Conservation (phyloP, 2,797 vertebrate species). For the Champsocephalus gunnari region DNA sequence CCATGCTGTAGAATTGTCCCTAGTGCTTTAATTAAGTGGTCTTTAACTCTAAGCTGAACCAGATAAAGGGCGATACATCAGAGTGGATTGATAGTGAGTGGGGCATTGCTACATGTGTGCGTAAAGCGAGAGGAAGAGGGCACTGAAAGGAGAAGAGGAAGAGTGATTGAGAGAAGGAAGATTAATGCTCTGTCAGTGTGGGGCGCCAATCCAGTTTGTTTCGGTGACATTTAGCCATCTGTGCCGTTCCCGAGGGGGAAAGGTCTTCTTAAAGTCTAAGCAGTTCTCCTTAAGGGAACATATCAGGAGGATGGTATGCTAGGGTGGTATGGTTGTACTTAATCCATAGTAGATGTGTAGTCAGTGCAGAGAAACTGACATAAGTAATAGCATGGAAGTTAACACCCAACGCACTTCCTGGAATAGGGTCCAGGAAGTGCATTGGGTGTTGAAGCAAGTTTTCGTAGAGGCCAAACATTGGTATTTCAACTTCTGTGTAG, state of each 20-base stretch:
- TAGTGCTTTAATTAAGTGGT: constrained; percentile 62
- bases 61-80: constrained; percentile 32
- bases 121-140: constrained; percentile 4
- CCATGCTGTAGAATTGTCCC: constrained; percentile 44
- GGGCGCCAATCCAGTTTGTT: constrained; percentile 73
- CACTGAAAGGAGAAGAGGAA: constrained; percentile 29
- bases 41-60: constrained; percentile 53
- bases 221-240: constrained; percentile 80
- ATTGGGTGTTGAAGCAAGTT: too few species aligned
- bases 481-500: too few species aligned
- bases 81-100: constrained; percentile 37
- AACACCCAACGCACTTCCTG: too few species aligned
- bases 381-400: too few species aligned
- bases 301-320: too few species aligned
- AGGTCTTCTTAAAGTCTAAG: constrained; percentile 45
- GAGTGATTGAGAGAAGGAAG: constrained; percentile 55
- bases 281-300: constrained; percentile 10
- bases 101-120: not conserved
- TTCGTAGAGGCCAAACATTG: too few species aligned
- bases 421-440: too few species aligned
- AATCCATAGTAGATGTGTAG: too few species aligned
- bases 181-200: constrained; percentile 72
- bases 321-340: too few species aligned
- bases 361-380: too few species aligned
- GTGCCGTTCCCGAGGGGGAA: constrained; percentile 59